Evolutionary conservation across 2,113 vertebrate species (phyloP).

Genomic region (Onychostruthus taczanowskii): DNA sequence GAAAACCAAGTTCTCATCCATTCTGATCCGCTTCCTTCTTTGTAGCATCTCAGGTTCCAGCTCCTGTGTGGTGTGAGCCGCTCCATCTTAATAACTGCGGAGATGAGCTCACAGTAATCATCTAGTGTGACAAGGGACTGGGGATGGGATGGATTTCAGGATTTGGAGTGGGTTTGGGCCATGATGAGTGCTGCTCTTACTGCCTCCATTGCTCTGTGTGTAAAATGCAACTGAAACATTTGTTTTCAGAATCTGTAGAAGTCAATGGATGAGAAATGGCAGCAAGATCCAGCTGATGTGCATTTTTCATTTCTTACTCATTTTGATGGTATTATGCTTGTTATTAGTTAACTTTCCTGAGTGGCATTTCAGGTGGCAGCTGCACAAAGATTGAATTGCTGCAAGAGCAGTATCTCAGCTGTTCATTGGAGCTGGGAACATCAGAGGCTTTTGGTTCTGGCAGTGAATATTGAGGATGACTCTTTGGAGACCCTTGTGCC

Average conservation of each 20-base stretch:
- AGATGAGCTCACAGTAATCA: background rate
- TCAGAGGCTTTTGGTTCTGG: background rate
- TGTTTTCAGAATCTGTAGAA: background rate
- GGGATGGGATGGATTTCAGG: background rate
- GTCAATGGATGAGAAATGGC: background rate
- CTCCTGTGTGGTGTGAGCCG: rapidly evolving
- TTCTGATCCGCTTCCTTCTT: background rate
- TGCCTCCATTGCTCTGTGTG: background rate
- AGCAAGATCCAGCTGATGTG: background rate
- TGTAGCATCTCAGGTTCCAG: background rate
- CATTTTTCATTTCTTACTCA: background rate
- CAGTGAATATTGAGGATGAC: background rate
- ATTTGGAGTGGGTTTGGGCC: background rate
- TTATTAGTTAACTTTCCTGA: background rate
- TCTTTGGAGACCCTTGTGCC: background rate
- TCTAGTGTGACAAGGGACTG: background rate
- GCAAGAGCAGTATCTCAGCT: background rate
- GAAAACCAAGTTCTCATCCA: background rate
- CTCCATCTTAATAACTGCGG: rapidly evolving
- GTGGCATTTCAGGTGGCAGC: background rate
- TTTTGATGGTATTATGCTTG: background rate
- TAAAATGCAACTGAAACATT: background rate
- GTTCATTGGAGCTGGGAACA: background rate
- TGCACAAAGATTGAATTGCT: background rate
- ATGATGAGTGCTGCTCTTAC: background rate